Evolutionary conservation across 2,797 vertebrate species (phyloP).

Genomic region (Graptemys geographica): DNA sequence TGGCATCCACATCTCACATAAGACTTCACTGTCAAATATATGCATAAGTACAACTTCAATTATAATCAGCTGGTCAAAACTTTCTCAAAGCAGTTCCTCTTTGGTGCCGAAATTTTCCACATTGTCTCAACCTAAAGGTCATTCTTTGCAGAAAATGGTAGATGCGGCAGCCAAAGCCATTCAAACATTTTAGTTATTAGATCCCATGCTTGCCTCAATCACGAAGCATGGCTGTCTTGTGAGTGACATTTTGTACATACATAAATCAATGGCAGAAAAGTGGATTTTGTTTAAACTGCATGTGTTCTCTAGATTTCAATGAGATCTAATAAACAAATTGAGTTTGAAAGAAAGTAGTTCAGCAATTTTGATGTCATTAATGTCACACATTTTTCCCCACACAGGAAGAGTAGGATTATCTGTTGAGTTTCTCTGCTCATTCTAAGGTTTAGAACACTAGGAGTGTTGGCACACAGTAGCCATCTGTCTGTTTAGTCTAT

Average conservation of each 20-base stretch:
- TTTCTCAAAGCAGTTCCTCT: background rate
- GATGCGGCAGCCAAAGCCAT: background rate
- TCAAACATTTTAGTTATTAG: background rate
- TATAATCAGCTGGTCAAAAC: fast-evolving
- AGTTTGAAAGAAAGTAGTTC: background rate
- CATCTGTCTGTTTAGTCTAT: background rate
- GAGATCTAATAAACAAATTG: background rate
- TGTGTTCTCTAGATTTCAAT: background rate
- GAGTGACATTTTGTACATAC: background rate
- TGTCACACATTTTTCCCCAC: background rate
- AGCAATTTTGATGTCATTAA: background rate
- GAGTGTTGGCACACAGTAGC: background rate
- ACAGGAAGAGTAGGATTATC: background rate
- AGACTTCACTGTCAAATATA: background rate
- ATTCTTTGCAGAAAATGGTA: background rate
- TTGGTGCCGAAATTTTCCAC: background rate
- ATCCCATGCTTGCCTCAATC: background rate
- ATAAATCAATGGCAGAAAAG: background rate
- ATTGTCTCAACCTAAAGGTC: background rate
- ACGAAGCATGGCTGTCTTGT: background rate
- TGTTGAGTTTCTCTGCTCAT: background rate
- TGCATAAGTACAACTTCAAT: background rate
- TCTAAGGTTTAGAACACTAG: background rate
- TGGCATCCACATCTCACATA: background rate
- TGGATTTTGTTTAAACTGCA: background rate